phyloP scores from a whole-genome alignment of 2,888 invertebrate genomes.

The Phengaris arion region DNA sequence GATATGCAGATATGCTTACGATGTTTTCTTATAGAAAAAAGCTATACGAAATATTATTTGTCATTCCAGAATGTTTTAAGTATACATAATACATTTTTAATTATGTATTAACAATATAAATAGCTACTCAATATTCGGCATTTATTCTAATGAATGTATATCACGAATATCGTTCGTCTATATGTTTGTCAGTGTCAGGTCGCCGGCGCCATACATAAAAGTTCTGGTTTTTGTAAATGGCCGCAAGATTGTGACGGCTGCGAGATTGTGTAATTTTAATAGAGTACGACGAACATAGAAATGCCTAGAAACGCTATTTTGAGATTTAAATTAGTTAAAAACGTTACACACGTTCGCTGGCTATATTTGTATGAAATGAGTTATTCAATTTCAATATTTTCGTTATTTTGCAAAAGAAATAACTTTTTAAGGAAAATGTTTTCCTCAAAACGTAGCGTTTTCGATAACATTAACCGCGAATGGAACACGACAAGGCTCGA shows the following conservation, averaged over 20 bases:
- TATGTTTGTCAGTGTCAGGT: slow-evolving; percentile 20
- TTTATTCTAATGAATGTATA: slow-evolving; percentile 22
- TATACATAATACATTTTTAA: slow-evolving; percentile 9
- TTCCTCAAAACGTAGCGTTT: too few relatives aligned
- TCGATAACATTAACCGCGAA: too few relatives aligned
- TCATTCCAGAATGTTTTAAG: not conserved
- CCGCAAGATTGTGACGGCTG: not conserved
- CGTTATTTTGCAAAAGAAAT: too few relatives aligned
- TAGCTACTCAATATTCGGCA: slow-evolving; percentile 22
- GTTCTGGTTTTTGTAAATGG: slow-evolving; percentile 27
- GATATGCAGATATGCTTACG: too few relatives aligned
- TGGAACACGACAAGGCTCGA: too few relatives aligned
- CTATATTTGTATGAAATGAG: too few relatives aligned
- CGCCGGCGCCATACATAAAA: slow-evolving; percentile 29
- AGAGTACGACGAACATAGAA: not conserved
- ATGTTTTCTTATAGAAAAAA: not conserved
- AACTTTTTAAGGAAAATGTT: too few relatives aligned
- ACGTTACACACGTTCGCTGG: too few relatives aligned
- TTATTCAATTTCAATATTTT: too few relatives aligned
- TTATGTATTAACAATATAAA: slow-evolving; percentile 11
- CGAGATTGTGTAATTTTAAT: slow-evolving; percentile 15
- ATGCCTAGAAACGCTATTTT: not conserved
- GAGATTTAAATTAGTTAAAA: too few relatives aligned
- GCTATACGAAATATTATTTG: not conserved
- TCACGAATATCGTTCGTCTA: slow-evolving; percentile 20